Conservation (phyloP, 2,888 invertebrate genomes). For the Aphidoletes aphidimyza region DNA sequence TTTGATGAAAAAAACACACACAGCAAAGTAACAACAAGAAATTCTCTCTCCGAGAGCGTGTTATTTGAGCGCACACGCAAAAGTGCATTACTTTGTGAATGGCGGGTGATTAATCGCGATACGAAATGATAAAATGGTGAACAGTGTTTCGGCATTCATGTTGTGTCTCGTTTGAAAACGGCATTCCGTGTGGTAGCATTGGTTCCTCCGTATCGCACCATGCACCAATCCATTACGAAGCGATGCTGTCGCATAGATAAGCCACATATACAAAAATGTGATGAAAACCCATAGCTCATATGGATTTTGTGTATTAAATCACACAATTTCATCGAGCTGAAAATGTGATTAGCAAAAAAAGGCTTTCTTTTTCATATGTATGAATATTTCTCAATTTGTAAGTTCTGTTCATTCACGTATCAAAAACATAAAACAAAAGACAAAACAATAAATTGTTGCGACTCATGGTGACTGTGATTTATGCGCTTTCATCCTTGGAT, state of each 20-base stretch:
- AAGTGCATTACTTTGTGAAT: slow-evolving; percentile 21
- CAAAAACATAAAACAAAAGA: too few relatives aligned
- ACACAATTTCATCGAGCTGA: neutral
- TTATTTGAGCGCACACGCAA: too few relatives aligned
- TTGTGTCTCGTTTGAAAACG: too few relatives aligned
- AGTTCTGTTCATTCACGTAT: too few relatives aligned
- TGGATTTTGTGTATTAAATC: neutral
- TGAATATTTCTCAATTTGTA: too few relatives aligned
- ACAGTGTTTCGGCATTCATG: neutral
- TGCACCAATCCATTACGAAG: too few relatives aligned
- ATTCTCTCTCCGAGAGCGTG: too few relatives aligned
- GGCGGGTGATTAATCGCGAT: slow-evolving; percentile 20
- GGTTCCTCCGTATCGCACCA: too few relatives aligned
- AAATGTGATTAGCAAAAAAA: neutral
- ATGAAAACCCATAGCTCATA: neutral
- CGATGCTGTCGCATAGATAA: neutral
- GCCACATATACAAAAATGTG: neutral
- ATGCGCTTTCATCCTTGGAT: neutral
- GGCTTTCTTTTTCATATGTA: neutral
- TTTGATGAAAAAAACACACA: neutral
- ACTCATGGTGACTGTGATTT: slow-evolving; percentile 28
- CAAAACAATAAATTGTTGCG: neutral
- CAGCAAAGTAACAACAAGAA: neutral
- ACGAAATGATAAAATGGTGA: neutral
- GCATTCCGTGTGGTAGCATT: neutral